phyloP scores from a whole-genome alignment of 1,140 invertebrate genomes.

The Lepidurus apus region DNA sequence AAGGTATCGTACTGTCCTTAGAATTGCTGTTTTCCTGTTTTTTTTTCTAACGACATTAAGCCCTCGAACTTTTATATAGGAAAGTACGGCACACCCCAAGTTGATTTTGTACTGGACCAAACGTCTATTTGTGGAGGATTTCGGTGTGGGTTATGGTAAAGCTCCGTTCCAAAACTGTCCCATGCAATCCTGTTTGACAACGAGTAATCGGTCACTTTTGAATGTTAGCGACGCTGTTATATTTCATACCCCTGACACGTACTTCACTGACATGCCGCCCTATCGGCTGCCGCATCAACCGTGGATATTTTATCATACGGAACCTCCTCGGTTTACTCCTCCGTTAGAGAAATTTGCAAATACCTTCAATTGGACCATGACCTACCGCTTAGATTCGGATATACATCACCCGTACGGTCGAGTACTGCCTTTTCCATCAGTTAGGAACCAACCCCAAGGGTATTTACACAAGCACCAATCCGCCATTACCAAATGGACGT shows the following conservation, averaged over 20 bases:
- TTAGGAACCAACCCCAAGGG: background rate
- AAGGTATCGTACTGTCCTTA: too few relatives aligned
- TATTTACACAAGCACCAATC: background rate
- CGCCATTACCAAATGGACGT: background rate
- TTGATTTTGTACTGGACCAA: constrained; percentile 17
- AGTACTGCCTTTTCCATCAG: constrained; percentile 29
- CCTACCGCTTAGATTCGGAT: constrained; percentile 45
- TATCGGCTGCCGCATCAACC: background rate
- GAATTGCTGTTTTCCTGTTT: too few relatives aligned
- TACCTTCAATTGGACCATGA: constrained; percentile 50
- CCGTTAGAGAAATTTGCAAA: constrained; percentile 24
- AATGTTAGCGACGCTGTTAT: background rate
- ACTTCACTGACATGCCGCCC: background rate
- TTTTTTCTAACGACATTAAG: too few relatives aligned
- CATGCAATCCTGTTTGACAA: background rate
- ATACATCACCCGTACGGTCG: constrained; percentile 45
- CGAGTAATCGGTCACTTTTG: background rate
- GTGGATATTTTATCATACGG: background rate
- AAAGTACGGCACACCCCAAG: background rate
- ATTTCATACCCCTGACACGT: constrained; percentile 16
- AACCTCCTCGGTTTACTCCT: background rate
- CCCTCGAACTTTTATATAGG: background rate
- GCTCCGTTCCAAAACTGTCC: background rate
- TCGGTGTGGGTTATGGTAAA: background rate
- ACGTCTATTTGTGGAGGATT: background rate